Conservation (phyloP, 1,140 invertebrate genomes). For the Planococcus citri region DNA sequence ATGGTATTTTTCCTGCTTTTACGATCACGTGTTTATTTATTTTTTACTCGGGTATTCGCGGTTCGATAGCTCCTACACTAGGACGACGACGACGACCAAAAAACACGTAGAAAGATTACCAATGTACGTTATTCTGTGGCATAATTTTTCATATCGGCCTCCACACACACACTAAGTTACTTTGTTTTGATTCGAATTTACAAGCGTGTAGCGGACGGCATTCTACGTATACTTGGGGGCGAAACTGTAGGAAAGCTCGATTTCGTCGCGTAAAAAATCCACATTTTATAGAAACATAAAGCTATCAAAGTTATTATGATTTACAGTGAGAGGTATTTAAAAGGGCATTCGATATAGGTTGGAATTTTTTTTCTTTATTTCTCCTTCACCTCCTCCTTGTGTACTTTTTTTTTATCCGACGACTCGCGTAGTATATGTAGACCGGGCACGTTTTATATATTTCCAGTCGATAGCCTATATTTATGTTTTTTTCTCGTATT, state of each 20-base stretch:
- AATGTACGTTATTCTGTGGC: no score
- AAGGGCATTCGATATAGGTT: constrained; percentile 2
- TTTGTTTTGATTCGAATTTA: neutral
- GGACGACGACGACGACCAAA: no score
- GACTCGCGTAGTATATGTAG: no score
- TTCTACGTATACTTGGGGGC: neutral
- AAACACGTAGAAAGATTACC: no score
- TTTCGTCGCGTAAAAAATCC: neutral
- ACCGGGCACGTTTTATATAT: no score
- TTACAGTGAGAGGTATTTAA: neutral
- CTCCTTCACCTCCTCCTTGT: no score
- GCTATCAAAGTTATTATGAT: constrained; percentile 7
- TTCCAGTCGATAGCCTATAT: neutral
- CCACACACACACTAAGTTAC: neutral
- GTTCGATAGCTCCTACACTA: no score
- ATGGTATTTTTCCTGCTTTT: no score
- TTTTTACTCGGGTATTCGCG: no score
- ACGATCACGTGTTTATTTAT: no score
- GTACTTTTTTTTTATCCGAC: neutral
- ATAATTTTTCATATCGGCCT: neutral
- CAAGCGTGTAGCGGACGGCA: neutral
- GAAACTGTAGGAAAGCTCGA: neutral
- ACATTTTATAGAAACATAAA: neutral
- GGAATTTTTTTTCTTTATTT: neutral
- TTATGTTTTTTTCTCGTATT: neutral